These are phyloP conservation scores for Torymus texanus DNA, from an alignment of 2,888 invertebrate species.

Conservation along the genomic window DNA sequence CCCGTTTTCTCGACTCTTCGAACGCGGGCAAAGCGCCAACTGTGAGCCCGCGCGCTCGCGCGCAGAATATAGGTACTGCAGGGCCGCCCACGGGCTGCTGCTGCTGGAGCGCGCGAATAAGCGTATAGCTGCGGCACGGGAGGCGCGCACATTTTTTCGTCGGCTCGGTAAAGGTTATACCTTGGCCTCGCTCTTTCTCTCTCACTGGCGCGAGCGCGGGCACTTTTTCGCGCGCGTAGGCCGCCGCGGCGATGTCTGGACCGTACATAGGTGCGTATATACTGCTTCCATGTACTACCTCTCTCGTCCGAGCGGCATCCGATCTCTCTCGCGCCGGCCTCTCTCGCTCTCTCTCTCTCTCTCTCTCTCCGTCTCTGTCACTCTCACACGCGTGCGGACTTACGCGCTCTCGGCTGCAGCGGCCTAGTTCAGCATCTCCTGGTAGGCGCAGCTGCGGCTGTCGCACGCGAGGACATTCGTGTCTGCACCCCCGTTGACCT, in stretches of 20 bases:
- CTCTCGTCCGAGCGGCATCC: background rate
- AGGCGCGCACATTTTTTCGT: constrained; percentile 4
- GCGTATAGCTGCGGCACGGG: too few species aligned
- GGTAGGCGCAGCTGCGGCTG: too few species aligned
- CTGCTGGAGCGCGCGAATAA: background rate
- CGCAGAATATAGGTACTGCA: background rate
- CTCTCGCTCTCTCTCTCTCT: constrained; percentile 12
- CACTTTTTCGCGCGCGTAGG: constrained; percentile 43
- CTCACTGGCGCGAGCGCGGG: constrained; percentile 22
- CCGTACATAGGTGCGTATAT: background rate
- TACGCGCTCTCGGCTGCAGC: constrained; percentile 19
- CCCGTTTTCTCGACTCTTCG: constrained; percentile 47
- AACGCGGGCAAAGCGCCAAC: constrained; percentile 34
- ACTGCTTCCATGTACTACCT: background rate
- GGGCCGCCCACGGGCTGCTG: constrained; percentile 14
- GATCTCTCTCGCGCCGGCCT: constrained; percentile 13
- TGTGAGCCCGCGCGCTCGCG: constrained; percentile 10
- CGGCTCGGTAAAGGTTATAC: constrained; percentile 38
- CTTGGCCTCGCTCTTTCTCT: constrained; percentile 36
- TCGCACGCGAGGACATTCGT: too few species aligned
- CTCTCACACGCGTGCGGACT: constrained; percentile 1
- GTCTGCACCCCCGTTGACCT: too few species aligned
- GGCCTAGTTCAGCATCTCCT: constrained; percentile 8
- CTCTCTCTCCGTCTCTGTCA: constrained; percentile 6
- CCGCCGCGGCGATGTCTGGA: constrained; percentile 24